These are phyloP conservation scores for Drosophila nebulosa DNA, from an alignment of 1,140 invertebrate species.

Conservation along the genomic window DNA sequence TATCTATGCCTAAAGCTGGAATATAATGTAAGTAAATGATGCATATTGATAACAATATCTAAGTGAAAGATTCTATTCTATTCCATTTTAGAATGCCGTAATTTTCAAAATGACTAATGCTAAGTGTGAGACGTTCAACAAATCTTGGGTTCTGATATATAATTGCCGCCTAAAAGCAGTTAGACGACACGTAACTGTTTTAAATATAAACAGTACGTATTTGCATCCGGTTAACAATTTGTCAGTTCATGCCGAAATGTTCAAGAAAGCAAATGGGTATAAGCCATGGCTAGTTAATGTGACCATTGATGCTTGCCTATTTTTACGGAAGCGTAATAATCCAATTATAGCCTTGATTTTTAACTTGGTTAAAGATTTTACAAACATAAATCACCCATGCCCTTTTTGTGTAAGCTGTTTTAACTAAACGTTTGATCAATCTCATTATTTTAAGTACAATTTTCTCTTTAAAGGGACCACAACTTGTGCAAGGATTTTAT, in stretches of 20 bases:
- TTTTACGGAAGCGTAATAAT: not conserved
- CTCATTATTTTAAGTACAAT: not conserved
- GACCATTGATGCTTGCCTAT: slow-evolving; percentile 2
- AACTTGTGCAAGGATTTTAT: slow-evolving; percentile 14
- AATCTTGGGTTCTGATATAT: slow-evolving; percentile 20
- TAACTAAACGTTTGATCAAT: too few relatives aligned
- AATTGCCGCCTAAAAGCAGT: slow-evolving; percentile 22
- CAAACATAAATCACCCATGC: slow-evolving; percentile 31
- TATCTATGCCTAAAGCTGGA: not conserved
- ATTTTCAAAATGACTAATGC: slow-evolving; percentile 21
- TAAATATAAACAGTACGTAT: slow-evolving; percentile 14
- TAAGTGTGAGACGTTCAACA: slow-evolving; percentile 5
- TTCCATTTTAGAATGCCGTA: slow-evolving; percentile 2
- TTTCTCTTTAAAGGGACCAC: not conserved
- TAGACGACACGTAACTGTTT: not conserved
- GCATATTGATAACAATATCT: not conserved
- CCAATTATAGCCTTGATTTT: not conserved
- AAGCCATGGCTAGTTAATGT: slow-evolving; percentile 20
- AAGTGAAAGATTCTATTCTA: too few relatives aligned
- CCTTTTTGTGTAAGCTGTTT: slow-evolving; percentile 18
- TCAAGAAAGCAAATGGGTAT: slow-evolving; percentile 17
- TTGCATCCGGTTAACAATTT: not conserved
- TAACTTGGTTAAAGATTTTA: slow-evolving; percentile 10
- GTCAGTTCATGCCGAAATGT: not conserved
- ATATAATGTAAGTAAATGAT: not conserved